These are phyloP conservation scores for Caranx melampygus DNA, from an alignment of 2,113 vertebrate species.

Conservation along the genomic window DNA sequence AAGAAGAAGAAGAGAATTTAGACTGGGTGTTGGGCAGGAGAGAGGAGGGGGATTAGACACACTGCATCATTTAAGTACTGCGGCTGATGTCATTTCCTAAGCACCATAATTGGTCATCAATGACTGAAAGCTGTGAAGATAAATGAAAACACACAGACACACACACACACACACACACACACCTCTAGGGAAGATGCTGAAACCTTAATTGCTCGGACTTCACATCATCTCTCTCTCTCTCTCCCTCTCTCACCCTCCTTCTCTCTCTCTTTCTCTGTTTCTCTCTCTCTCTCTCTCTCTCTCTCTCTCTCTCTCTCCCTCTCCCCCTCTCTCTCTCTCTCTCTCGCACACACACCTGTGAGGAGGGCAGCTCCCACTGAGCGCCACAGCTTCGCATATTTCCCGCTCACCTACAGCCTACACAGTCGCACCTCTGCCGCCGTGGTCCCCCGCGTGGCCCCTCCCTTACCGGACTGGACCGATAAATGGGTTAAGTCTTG, in stretches of 20 bases:
- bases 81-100: slow-evolving; percentile 76
- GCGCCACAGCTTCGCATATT: slow-evolving; percentile 39
- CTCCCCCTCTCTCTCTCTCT: slow-evolving; percentile 10
- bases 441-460: slow-evolving; percentile 55
- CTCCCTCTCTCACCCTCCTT: slow-evolving; percentile 8
- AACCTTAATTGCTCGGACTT: slow-evolving; percentile 61
- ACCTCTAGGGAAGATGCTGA: slow-evolving; percentile 34
- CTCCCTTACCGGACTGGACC: slow-evolving; percentile 58
- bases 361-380: slow-evolving; percentile 44
- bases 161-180: slow-evolving; percentile 9
- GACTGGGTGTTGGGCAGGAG: slow-evolving; percentile 8
- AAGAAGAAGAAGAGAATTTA: slow-evolving; percentile 9
- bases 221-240: slow-evolving; percentile 7
- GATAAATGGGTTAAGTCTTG: slow-evolving; percentile 68
- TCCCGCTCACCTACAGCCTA: slow-evolving; percentile 43
- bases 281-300: slow-evolving; percentile 9
- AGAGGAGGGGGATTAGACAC: neutral
- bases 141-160: slow-evolving; percentile 37
- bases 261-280: slow-evolving; percentile 6
- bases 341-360: slow-evolving; percentile 46
- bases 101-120: slow-evolving; percentile 70
- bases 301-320: neutral
- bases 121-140: slow-evolving; percentile 51
- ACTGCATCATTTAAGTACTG: slow-evolving; percentile 71
- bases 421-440: slow-evolving; percentile 42